Evolutionary conservation across 1,140 invertebrate genomes (phyloP).

Genomic region (Adelges cooleyi): DNA sequence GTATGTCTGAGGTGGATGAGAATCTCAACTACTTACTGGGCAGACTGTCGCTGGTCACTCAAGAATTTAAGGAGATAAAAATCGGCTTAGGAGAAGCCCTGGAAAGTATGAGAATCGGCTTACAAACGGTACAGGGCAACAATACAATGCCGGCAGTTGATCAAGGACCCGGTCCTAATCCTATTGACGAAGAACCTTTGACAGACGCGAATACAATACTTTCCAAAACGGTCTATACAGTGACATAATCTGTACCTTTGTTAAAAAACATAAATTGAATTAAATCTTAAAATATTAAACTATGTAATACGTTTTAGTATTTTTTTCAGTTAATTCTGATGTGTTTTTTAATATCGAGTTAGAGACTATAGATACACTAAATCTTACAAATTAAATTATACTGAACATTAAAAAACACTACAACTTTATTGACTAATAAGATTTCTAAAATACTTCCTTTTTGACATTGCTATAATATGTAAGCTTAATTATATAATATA

Average conservation of each 20-base stretch:
- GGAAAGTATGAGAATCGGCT: slow-evolving; percentile 56
- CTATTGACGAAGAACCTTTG: slow-evolving; percentile 32
- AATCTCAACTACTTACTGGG: slow-evolving; percentile 78
- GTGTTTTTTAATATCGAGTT: too few species aligned
- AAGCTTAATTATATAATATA: too few species aligned
- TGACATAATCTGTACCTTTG: not conserved
- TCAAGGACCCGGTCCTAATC: slow-evolving; percentile 34
- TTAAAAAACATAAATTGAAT: too few species aligned
- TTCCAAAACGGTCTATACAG: slow-evolving; percentile 9
- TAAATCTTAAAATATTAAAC: too few species aligned
- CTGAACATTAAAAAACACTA: too few species aligned
- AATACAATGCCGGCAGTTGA: slow-evolving; percentile 34
- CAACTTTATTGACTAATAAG: too few species aligned
- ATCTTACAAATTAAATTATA: too few species aligned
- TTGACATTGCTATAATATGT: too few species aligned
- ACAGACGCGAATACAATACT: not conserved
- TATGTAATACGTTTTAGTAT: too few species aligned
- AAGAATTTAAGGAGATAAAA: slow-evolving; percentile 77
- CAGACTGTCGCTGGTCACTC: slow-evolving; percentile 62
- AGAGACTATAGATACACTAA: too few species aligned
- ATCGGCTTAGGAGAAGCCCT: slow-evolving; percentile 55
- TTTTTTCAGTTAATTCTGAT: too few species aligned
- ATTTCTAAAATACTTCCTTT: too few species aligned
- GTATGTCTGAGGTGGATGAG: slow-evolving; percentile 67
- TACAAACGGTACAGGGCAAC: slow-evolving; percentile 43